Conservation (phyloP, 2,888 invertebrate genomes). For the Netelia melanura region DNA sequence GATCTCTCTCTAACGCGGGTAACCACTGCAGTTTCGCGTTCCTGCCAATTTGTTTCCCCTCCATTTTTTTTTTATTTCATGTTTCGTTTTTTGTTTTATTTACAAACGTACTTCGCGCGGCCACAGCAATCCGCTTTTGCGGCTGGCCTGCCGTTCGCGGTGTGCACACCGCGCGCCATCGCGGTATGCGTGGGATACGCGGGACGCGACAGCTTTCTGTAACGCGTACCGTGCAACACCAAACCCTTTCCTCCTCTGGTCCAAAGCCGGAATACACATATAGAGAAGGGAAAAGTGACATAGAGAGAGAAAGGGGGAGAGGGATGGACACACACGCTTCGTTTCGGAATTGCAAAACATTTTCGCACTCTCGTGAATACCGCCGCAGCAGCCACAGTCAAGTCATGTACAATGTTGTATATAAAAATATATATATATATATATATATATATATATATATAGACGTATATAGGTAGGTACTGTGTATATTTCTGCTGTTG, state of each 20-base stretch:
- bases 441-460: neutral
- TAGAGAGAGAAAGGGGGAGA: too few relatives aligned
- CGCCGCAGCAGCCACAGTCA: slow-evolving; percentile 67
- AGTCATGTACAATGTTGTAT: slow-evolving; percentile 47
- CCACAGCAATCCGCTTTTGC: slow-evolving; percentile 81
- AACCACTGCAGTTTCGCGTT: slow-evolving; percentile 28
- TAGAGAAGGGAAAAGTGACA: slow-evolving; percentile 47
- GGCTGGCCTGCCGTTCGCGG: slow-evolving; percentile 76
- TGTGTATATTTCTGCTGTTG: neutral
- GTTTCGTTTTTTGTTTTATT: slow-evolving; percentile 51
- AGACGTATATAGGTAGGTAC: neutral
- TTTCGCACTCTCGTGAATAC: slow-evolving; percentile 82
- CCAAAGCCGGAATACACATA: slow-evolving; percentile 27
- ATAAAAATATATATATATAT: neutral
- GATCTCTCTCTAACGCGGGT: slow-evolving; percentile 8
- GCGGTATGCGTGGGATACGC: slow-evolving; percentile 13
- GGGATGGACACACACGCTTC: slow-evolving; percentile 75
- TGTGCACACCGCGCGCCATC: slow-evolving; percentile 59
- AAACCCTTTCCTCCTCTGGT: neutral
- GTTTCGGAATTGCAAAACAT: slow-evolving; percentile 84
- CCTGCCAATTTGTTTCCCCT: slow-evolving; percentile 31
- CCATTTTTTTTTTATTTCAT: slow-evolving; percentile 30
- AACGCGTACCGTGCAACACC: slow-evolving; percentile 78
- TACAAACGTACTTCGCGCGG: slow-evolving; percentile 63
- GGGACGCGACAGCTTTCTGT: slow-evolving; percentile 73